These are phyloP conservation scores for Nemapogon koenigi DNA, from an alignment of 2,888 invertebrate species.

Conservation along the genomic window DNA sequence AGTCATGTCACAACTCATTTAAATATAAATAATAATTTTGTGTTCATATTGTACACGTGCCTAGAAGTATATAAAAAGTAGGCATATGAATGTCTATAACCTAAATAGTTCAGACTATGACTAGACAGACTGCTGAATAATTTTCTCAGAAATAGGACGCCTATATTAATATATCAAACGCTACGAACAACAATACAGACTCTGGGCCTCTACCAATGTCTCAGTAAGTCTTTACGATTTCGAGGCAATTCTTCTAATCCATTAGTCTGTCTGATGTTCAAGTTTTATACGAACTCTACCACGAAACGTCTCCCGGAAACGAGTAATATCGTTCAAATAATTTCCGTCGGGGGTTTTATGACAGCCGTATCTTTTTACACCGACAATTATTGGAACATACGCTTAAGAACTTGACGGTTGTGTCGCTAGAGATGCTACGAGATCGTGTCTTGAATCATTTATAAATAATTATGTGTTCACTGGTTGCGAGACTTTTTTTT, in stretches of 20 bases:
- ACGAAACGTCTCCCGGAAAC: constrained; percentile 55
- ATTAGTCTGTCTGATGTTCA: constrained; percentile 57
- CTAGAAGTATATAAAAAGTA: no score
- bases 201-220: constrained; percentile 39
- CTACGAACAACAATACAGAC: constrained; percentile 31
- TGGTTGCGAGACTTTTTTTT: no score
- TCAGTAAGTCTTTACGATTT: constrained; percentile 42
- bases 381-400: constrained; percentile 54
- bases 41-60: no score
- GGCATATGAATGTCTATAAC: no score
- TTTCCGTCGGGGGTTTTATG: constrained; percentile 60
- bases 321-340: constrained; percentile 60
- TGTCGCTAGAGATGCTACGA: no score
- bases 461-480: no score
- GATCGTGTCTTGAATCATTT: no score
- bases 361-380: constrained; percentile 62
- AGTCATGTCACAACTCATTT: no score
- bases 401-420: no score
- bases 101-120: constrained; percentile 13
- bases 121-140: constrained; percentile 25
- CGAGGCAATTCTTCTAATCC: constrained; percentile 60
- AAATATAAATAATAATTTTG: no score
- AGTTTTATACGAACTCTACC: constrained; percentile 58
- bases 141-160: constrained; percentile 21
- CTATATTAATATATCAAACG: constrained; percentile 29